Evolutionary conservation across 1,140 invertebrate genomes (phyloP), one percentile per base, ranked within the genome.

Genomic region (Epicauta chinensis): DNA sequence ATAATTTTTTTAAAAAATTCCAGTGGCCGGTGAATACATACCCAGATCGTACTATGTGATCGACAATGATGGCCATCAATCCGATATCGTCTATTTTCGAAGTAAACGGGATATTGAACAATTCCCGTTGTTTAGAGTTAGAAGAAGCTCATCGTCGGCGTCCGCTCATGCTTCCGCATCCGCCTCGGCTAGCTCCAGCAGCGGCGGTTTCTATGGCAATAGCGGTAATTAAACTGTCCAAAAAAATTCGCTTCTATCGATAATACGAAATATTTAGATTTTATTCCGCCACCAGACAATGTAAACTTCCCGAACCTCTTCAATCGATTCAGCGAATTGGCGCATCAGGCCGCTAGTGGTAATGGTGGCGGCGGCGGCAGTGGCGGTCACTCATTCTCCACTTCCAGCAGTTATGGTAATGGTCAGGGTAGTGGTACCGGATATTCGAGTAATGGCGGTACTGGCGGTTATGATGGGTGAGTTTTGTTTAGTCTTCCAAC

Each of bases 21-120:
- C 23, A 23, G 23, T 3, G 23, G 23, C 23, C 7, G 65, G 62
- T n/a, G 49, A 67, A 49, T 67, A 63, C 45, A 44, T 67, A 2
- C 63, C 65, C 38, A 65, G 59, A 59, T 67, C 62, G 0, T 64
- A 60, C 45, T 67, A 64, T 42, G 15, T 64, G 9, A 64, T 67
- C 38, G 60, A 64, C 34, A 41, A 63, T 17, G 39, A 56, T 34
- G 65, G 65, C 3, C 60, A 63, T 34, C 38, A 57, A 58, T 64
- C 65, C 14, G 60, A 60, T 17, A 15, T 58, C 0, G 58, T 66
- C 10, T 61, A 41, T 14, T 43, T 67, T 13, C 55, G 63, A 29
- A 63, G 49, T 34, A 61, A 58, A 43, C 51, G 64, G 39, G 61
- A 61, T 11, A 15, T 61, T 9, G 52, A 55, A 49, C 30, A 55